Evolutionary conservation across 2,113 vertebrate species (phyloP).

Genomic region (Cinclus cinclus): DNA sequence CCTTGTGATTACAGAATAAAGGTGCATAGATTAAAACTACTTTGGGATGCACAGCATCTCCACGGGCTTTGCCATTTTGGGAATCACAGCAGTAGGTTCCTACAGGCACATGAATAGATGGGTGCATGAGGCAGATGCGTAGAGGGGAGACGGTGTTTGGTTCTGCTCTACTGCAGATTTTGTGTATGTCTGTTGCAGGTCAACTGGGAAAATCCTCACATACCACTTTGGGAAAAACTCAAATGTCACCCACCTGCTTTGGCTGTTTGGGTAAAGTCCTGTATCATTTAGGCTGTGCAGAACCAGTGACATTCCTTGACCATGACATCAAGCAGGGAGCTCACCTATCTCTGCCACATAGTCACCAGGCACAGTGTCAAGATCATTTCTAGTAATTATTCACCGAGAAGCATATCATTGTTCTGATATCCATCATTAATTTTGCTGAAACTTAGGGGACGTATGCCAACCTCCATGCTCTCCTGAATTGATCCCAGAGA

Average conservation of each 20-base stretch:
- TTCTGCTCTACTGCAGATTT: neutral
- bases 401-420: neutral
- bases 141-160: neutral
- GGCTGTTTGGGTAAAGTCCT: neutral
- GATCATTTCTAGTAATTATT: neutral
- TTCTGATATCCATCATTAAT: neutral
- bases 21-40: neutral
- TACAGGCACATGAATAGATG: neutral
- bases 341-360: neutral
- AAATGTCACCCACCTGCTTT: neutral
- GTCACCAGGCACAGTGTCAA: neutral
- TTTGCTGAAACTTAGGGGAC: neutral
- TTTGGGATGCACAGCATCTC: neutral
- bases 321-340: neutral
- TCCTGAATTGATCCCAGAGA: neutral
- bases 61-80: neutral
- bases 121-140: neutral
- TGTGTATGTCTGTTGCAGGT: neutral
- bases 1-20: slow-evolving; percentile 17
- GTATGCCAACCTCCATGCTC: neutral
- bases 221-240: neutral
- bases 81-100: neutral
- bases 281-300: neutral
- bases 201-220: neutral
- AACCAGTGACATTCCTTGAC: neutral